phyloP scores from a whole-genome alignment of 2,888 invertebrate species.

The Rhagophthalmus giganteus region DNA sequence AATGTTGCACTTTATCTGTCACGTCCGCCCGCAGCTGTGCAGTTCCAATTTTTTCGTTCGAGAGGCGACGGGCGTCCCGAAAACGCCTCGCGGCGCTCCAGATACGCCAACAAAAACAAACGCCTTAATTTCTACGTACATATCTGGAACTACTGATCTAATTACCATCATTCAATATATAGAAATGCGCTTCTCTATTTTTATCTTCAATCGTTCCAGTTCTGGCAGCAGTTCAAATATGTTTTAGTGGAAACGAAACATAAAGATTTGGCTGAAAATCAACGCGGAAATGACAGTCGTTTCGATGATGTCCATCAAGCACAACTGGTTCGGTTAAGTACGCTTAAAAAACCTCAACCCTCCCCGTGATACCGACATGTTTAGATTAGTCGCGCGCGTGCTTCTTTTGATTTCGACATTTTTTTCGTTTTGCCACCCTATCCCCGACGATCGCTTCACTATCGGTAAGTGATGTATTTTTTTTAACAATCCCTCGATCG shows the following conservation, averaged over 20 bases:
- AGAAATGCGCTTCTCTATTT: conserved; percentile 8
- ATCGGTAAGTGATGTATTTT: conserved; percentile 3
- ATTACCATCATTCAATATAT: not conserved
- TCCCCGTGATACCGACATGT: not conserved
- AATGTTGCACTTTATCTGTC: too few relatives aligned
- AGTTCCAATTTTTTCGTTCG: not conserved
- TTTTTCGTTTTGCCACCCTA: not conserved
- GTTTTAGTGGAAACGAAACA: conserved; percentile 3
- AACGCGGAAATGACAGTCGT: not conserved
- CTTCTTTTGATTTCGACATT: not conserved
- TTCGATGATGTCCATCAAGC: not conserved
- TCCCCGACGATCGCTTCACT: conserved; percentile 1
- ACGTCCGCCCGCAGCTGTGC: too few relatives aligned
- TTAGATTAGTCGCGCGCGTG: too few relatives aligned
- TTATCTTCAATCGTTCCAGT: not conserved
- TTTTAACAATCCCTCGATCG: not conserved
- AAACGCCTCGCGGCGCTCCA: too few relatives aligned
- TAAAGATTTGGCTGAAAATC: conserved; percentile 4
- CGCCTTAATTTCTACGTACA: too few relatives aligned
- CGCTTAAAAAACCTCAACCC: not conserved
- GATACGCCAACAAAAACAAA: too few relatives aligned
- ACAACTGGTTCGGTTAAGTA: not conserved
- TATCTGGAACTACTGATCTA: too few relatives aligned
- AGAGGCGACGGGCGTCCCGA: not conserved
- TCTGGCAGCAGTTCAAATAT: conserved; percentile 8